Base-by-base conservation (phyloP, 1,140 invertebrate species). In the Pseudomyrmex pallidus region DNA sequence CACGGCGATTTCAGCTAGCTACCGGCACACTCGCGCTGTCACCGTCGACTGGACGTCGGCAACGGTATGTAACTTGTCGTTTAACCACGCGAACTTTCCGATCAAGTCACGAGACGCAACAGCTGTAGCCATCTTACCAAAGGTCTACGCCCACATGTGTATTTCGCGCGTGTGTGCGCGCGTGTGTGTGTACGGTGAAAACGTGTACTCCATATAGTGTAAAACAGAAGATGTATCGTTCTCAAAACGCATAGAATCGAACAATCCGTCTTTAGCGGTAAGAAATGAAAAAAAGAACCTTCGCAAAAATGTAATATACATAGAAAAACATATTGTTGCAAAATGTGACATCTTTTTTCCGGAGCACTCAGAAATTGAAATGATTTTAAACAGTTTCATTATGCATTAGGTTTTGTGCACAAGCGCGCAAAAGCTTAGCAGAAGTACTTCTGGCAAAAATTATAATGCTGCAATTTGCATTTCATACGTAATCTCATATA, bases 101-200 rank as follows among this genome's bases (percentile, higher is more conserved):
- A 59, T 22, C 9, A 8, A 12, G 15, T 2, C n/a, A 57, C 17
- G 64, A 68, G 35, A 66, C 48, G 62, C 56, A 59, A 73, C 52
- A 74, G 82, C 68, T 48, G 87, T 77, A 87, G 86, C 87, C 87
- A 85, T 88, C 73, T 88, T 88, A 85, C 20, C 52, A 25, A 46
- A 12, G 5, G 56, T 59, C 63, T 57, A 61, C 63, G 46, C 54
- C 10, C 56, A 78, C 76, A 50, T 61, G 8, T 20, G 62, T 74
- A 67, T 67, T 35, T 50, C 54, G 73, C 64, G 44, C 59, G 86
- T 63, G 82, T 48, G 56, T 50, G 13, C 35, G 68, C 13, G 2
- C 20, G 25, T 52, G 59, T 59, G 59, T 59, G 50, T 59, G 50
- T 22, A 17, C 13, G 59, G n/a, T 63, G 61, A 44, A 48, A 35